Evolutionary conservation across 2,888 invertebrate species (phyloP).

Genomic region (Lasioglossum malachurum): DNA sequence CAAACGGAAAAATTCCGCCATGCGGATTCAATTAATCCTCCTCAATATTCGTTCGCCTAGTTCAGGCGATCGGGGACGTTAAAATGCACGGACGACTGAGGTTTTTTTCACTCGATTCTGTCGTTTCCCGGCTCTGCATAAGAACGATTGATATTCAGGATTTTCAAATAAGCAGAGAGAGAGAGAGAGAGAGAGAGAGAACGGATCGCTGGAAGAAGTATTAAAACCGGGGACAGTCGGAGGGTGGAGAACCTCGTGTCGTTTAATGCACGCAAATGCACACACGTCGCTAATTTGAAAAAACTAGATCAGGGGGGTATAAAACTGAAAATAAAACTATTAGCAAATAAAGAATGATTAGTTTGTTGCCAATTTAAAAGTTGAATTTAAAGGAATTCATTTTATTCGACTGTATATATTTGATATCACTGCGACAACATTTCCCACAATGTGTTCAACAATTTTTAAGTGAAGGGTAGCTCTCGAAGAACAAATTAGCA

Average conservation of each 20-base stretch:
- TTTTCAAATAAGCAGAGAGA: constrained; percentile 29
- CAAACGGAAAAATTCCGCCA: constrained; percentile 54
- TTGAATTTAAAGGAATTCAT: neutral
- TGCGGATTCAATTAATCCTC: constrained; percentile 70
- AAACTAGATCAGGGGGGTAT: constrained; percentile 66
- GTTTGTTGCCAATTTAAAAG: neutral
- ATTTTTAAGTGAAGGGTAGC: too few species aligned
- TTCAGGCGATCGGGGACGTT: constrained; percentile 39
- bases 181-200: neutral
- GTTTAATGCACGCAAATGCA: constrained; percentile 68
- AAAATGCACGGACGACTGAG: constrained; percentile 59
- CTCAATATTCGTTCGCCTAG: constrained; percentile 57
- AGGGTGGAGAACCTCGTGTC: constrained; percentile 27
- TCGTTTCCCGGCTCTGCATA: constrained; percentile 31
- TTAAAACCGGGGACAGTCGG: neutral
- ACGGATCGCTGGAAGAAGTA: neutral
- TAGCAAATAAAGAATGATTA: neutral
- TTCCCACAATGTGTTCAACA: too few species aligned
- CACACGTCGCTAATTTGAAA: constrained; percentile 73
- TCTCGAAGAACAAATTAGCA: neutral
- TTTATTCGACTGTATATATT: too few species aligned
- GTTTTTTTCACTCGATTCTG: constrained; percentile 1
- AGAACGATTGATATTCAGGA: constrained; percentile 61
- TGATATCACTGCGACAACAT: too few species aligned
- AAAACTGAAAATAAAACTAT: neutral